phyloP scores from a whole-genome alignment of 2,888 invertebrate species.

The Hemaris fuciformis region DNA sequence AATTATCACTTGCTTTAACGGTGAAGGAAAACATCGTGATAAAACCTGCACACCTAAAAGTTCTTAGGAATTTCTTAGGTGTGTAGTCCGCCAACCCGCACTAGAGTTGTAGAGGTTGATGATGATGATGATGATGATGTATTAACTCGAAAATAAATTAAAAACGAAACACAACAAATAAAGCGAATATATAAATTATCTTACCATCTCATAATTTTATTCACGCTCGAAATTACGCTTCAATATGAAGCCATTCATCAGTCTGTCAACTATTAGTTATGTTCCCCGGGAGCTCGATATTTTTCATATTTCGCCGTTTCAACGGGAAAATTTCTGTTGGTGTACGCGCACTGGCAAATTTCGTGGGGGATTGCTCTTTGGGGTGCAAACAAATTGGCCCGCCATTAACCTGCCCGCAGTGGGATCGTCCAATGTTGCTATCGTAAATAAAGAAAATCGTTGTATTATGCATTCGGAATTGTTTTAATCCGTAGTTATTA shows the following conservation, averaged over 20 bases:
- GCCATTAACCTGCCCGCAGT: conserved; percentile 31
- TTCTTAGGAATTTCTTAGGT: no score
- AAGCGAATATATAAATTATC: background rate
- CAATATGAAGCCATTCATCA: background rate
- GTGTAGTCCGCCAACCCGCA: no score
- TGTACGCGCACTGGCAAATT: conserved; percentile 25
- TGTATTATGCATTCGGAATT: background rate
- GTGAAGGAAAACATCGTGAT: no score
- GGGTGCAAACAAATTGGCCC: conserved; percentile 37
- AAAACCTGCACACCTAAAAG: no score
- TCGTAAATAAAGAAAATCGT: background rate
- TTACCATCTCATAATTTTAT: background rate
- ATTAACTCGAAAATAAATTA: background rate
- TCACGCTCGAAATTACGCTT: background rate
- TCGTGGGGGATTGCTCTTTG: conserved; percentile 31
- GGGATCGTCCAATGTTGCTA: conserved; percentile 15
- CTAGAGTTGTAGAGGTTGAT: no score
- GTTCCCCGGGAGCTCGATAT: conserved; percentile 25
- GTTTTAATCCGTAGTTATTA: no score
- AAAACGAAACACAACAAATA: background rate
- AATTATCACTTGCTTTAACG: no score
- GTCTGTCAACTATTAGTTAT: conserved; percentile 22
- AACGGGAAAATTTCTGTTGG: background rate
- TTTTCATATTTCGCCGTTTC: conserved; percentile 21
- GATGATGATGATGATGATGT: no score